Conservation (phyloP, 2,113 vertebrate species). For the Neotoma lepida region DNA sequence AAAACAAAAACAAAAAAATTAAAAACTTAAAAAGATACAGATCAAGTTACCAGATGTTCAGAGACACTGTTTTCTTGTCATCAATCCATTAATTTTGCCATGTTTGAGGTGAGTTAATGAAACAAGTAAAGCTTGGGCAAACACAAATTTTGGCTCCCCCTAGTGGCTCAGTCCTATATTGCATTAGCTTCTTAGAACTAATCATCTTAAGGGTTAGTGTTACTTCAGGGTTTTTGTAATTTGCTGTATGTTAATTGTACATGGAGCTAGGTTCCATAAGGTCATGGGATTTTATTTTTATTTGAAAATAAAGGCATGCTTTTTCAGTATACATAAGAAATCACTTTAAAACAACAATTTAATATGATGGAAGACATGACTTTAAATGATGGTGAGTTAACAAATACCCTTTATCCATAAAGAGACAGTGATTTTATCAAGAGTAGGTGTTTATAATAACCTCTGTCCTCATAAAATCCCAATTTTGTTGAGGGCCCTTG, state of each 20-base stretch:
- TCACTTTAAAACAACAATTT: slow-evolving; percentile 37
- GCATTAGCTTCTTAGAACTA: slow-evolving; percentile 39
- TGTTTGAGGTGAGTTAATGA: not conserved
- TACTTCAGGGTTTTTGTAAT: not conserved
- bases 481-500: slow-evolving; percentile 2
- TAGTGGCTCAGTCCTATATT: slow-evolving; percentile 77
- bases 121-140: not conserved
- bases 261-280: not conserved
- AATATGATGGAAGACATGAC: not conserved
- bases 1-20: too few relatives aligned
- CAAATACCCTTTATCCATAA: slow-evolving; percentile 9
- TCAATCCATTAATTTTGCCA: not conserved
- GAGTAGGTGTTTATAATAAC: not conserved
- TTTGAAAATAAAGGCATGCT: not conserved
- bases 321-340: slow-evolving; percentile 4
- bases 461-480: not conserved
- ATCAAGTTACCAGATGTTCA: slow-evolving; percentile 39
- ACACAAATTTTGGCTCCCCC: slow-evolving; percentile 79
- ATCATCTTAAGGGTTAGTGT: slow-evolving; percentile 19
- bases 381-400: not conserved
- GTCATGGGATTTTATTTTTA: slow-evolving; percentile 42
- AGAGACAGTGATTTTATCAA: not conserved
- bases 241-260: not conserved
- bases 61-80: slow-evolving; percentile 13
- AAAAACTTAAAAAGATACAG: slow-evolving; percentile 37